Evolutionary conservation across 2,888 invertebrate species (phyloP), one percentile per base, ranked within the genome.

Genomic region (Cotesia congregata): DNA sequence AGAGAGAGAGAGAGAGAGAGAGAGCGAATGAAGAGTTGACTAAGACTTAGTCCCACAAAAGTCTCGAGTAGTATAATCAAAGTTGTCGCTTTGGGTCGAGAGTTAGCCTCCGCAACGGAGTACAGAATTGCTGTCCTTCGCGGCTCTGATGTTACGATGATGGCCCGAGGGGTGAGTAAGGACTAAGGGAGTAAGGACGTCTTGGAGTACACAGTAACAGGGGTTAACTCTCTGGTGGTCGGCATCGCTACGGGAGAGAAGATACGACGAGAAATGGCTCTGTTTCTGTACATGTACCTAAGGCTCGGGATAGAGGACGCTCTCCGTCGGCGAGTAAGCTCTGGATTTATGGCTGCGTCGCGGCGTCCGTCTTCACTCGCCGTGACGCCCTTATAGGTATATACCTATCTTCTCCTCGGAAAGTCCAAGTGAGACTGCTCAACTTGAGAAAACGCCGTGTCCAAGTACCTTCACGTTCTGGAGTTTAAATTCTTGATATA

Each of bases 291-390:
- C 67, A 12, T 65, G 12, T 72, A 73, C 67, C 59, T 73, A 73
- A 50, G 64, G 67, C 50, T 65, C 59, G 60, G 67, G 74, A 61
- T 67, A 79, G 82, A 83, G 85, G 83, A 86, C 80, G 82, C 83
- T 85, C 87, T 83, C 83, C 86, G 87, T 88, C 84, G 86, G 85
- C 83, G 88, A 83, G 88, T 88, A 88, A 88, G 86, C 87, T 80
- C 78, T 81, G 85, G 87, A 89, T 89, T 89, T 89, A 89, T 89
- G 84, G 88, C 82, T 84, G 87, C 89, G 88, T 88, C 89, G 88
- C 89, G 88, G 88, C 89, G 89, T 89, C 89, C 89, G 88, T 89
- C 89, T 89, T 89, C 89, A 89, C 88, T 89, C 86, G 86, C 86
- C 89, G 89, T 89, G 89, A 89, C 89, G 89, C 89, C 88, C 76